Percentiles rank a stretch among this genome's conserved stretches.
phyloP scores from a whole-genome alignment of 2,797 vertebrate species.

The Chromobotia macracanthus region DNA sequence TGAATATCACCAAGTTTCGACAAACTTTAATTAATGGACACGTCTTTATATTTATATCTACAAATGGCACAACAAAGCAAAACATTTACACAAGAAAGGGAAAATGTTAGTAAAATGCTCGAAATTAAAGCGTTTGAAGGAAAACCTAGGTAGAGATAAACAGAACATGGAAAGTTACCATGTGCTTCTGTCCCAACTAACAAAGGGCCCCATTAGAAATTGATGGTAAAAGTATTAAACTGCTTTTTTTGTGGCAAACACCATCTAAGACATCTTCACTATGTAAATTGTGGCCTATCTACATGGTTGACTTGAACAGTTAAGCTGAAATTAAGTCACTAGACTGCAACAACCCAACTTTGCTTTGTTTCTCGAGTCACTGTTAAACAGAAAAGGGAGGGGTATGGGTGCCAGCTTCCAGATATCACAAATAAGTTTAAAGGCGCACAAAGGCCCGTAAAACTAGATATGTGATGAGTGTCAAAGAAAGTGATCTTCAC shows the following conservation, averaged over 20 bases:
- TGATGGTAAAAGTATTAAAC: constrained; percentile 11
- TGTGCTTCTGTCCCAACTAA: constrained; percentile 63
- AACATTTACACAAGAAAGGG: neutral
- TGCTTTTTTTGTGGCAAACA: constrained; percentile 5
- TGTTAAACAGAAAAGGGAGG: constrained; percentile 34
- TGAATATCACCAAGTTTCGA: neutral
- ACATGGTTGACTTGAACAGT: neutral
- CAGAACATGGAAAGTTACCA: constrained; percentile 49
- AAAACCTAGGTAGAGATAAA: neutral
- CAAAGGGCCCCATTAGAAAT: constrained; percentile 63
- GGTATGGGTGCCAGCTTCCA: neutral
- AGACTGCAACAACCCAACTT: constrained; percentile 50
- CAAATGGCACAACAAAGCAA: neutral
- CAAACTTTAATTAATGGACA: neutral
- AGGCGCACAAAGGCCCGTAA: neutral
- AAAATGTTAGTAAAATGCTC: neutral
- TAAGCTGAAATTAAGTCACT: neutral
- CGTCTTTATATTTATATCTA: neutral
- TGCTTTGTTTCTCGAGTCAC: constrained; percentile 62
- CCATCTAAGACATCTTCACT: neutral
- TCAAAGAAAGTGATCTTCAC: constrained; percentile 65
- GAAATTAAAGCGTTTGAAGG: neutral
- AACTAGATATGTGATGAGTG: neutral
- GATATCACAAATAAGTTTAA: neutral
- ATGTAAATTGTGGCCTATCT: neutral